Evolutionary conservation across 2,888 invertebrate species (phyloP).

Genomic region (Drosophila anomalipes): DNA sequence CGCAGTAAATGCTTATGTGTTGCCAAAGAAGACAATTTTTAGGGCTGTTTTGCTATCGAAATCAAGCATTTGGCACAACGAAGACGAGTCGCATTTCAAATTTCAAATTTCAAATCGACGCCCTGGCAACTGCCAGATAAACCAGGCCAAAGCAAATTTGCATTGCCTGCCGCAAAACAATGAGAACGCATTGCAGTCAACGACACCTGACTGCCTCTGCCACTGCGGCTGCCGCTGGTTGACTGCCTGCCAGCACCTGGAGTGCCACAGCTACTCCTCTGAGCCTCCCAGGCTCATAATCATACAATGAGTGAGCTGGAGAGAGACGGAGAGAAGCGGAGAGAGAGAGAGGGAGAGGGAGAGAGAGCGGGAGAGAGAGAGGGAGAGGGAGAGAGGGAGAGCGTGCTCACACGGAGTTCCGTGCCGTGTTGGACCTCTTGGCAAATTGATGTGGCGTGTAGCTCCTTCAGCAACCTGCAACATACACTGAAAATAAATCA

Average conservation of each 20-base stretch:
- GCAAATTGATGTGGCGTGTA: constrained; percentile 19
- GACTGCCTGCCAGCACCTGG: constrained; percentile 26
- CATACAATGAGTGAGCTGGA: neutral
- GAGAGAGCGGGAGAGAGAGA: too few species aligned
- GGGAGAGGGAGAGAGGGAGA: neutral
- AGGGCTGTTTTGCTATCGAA: constrained; percentile 41
- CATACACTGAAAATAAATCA: neutral
- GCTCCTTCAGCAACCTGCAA: constrained; percentile 2
- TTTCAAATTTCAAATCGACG: constrained; percentile 11
- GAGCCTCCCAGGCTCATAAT: constrained; percentile 8
- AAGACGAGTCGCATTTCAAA: neutral
- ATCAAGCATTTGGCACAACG: constrained; percentile 27
- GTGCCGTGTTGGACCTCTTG: constrained; percentile 34
- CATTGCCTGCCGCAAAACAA: constrained; percentile 28
- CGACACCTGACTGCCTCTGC: constrained; percentile 33
- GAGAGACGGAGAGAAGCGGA: neutral
- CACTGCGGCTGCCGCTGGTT: neutral
- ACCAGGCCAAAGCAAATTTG: constrained; percentile 35
- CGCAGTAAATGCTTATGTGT: constrained; percentile 6
- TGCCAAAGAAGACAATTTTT: constrained; percentile 37
- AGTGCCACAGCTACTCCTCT: neutral
- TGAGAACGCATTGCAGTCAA: constrained; percentile 53
- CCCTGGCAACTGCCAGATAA: constrained; percentile 29
- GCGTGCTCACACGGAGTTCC: constrained; percentile 30
- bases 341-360: neutral